Percentiles rank a stretch among this genome's conserved stretches.
Conservation (phyloP, 2,113 vertebrate species). For the Melierax canorus region DNA sequence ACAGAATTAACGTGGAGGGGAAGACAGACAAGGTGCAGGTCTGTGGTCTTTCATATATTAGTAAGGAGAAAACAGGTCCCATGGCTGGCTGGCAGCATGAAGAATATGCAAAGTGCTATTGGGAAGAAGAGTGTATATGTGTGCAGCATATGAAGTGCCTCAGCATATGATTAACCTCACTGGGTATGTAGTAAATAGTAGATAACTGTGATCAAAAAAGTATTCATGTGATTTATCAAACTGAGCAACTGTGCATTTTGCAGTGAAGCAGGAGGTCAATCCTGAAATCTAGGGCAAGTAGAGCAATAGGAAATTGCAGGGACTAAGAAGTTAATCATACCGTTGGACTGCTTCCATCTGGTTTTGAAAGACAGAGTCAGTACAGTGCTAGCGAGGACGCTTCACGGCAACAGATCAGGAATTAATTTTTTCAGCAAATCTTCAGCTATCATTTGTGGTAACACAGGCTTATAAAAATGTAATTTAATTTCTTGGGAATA, state of each 20-base stretch:
- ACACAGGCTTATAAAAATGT: conserved; percentile 74
- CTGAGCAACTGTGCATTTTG: conserved; percentile 68
- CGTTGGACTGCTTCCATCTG: conserved; percentile 72
- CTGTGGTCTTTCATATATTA: not conserved
- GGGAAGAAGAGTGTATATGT: conserved; percentile 53
- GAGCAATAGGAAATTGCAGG: conserved; percentile 70
- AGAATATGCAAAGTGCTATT: conserved; percentile 62
- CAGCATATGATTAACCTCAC: conserved; percentile 68
- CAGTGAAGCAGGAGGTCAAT: conserved; percentile 76
- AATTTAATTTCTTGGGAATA: conserved; percentile 72
- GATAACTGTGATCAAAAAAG: conserved; percentile 76
- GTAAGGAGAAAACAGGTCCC: not conserved
- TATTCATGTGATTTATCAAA: conserved; percentile 75
- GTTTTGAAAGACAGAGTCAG: conserved; percentile 62
- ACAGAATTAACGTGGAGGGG: not conserved
- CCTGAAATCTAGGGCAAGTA: conserved; percentile 74
- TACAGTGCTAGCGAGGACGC: conserved; percentile 25
- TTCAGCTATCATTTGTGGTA: conserved; percentile 70
- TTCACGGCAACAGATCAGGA: conserved; percentile 69
- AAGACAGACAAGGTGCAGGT: not conserved
- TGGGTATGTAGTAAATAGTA: conserved; percentile 71
- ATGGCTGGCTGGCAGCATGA: not conserved
- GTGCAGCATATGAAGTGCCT: conserved; percentile 61
- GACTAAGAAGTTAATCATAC: conserved; percentile 78
- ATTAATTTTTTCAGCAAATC: conserved; percentile 74